These are phyloP conservation scores for Todiramphus saurophagus DNA, from an alignment of 2,113 vertebrate genomes.

Conservation along the genomic window DNA sequence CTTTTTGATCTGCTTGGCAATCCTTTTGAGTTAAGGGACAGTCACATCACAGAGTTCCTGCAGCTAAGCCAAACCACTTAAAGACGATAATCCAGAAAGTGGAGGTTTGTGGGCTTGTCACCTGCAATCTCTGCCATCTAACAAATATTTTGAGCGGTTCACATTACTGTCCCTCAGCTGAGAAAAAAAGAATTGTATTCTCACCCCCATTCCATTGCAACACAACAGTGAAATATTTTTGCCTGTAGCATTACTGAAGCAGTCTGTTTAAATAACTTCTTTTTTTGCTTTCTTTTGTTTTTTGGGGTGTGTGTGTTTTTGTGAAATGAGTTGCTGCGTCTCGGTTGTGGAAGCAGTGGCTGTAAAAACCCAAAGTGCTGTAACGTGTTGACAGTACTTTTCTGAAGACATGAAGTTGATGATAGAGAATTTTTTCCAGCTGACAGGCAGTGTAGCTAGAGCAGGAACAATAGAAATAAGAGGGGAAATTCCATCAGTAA, in stretches of 20 bases:
- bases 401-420: neutral
- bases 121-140: neutral
- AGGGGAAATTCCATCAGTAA: neutral
- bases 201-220: neutral
- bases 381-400: neutral
- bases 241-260: neutral
- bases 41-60: neutral
- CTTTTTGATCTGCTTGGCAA: neutral
- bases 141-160: neutral
- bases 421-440: neutral
- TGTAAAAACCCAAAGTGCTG: neutral
- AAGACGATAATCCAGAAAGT: neutral
- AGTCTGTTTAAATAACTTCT: neutral
- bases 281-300: neutral
- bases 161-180: neutral
- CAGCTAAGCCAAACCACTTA: neutral
- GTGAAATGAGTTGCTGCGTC: neutral
- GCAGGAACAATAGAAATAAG: neutral
- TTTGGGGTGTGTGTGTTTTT: neutral
- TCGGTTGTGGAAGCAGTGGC: neutral
- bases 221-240: neutral
- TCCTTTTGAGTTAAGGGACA: neutral
- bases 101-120: neutral
- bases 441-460: neutral
- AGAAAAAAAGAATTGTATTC: neutral